Percentiles rank a stretch among this genome's conserved stretches.
Evolutionary conservation across 2,797 vertebrate species (phyloP).

Genomic region (Trichosurus vulpecula): DNA sequence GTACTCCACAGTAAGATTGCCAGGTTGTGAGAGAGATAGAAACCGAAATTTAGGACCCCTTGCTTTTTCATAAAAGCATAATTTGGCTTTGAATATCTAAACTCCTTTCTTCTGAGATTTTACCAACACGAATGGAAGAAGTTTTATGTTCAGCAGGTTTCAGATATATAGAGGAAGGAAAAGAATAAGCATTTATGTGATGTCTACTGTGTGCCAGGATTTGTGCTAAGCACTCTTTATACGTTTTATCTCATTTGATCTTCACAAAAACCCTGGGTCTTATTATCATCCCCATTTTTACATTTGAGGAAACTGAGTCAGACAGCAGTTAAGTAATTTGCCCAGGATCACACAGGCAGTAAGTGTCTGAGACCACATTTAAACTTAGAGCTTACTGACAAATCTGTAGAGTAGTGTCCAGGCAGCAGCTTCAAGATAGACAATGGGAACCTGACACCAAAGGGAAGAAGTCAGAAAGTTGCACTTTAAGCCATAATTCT

Average conservation of each 20-base stretch:
- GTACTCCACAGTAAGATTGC: neutral
- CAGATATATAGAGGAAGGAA: neutral
- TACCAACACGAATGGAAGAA: neutral
- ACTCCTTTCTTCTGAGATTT: neutral
- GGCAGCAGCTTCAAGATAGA: neutral
- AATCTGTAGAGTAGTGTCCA: neutral
- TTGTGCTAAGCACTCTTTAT: neutral
- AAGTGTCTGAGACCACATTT: neutral
- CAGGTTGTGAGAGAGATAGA: neutral
- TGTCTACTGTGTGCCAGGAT: neutral
- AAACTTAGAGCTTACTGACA: neutral
- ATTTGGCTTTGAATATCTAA: slow-evolving; percentile 22
- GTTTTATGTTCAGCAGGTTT: slow-evolving; percentile 17
- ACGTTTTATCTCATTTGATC: neutral
- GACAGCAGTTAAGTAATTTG: neutral
- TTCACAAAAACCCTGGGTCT: neutral
- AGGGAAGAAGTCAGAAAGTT: neutral
- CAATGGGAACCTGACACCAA: neutral
- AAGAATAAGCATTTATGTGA: neutral
- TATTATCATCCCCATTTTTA: neutral
- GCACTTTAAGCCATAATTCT: neutral
- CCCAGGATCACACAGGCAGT: neutral
- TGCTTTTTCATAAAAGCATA: neutral
- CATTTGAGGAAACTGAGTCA: neutral
- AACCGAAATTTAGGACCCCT: neutral